Conservation (phyloP, 2,888 invertebrate genomes). For the Spilosoma lubricipeda region DNA sequence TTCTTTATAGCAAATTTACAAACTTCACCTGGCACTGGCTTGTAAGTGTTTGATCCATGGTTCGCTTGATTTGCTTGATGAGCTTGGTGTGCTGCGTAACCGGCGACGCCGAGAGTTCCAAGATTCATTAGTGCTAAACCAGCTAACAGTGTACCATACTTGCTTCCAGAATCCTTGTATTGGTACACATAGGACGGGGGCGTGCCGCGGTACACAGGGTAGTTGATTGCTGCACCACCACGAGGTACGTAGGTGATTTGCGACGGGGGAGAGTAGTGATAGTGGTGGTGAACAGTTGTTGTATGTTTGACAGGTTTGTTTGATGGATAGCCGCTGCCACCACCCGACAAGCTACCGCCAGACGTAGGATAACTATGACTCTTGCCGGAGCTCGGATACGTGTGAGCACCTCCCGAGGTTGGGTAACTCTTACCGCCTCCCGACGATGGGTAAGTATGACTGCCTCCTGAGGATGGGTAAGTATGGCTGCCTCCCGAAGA, state of each 20-base stretch:
- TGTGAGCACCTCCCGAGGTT: slow-evolving; percentile 41
- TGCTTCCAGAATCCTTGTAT: slow-evolving; percentile 78
- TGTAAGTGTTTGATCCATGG: slow-evolving; percentile 57
- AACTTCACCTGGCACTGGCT: slow-evolving; percentile 70
- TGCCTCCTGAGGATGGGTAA: slow-evolving; percentile 27
- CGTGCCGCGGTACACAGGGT: slow-evolving; percentile 74
- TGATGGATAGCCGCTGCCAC: slow-evolving; percentile 49
- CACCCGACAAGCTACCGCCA: slow-evolving; percentile 33
- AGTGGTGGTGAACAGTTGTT: slow-evolving; percentile 70
- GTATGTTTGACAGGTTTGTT: slow-evolving; percentile 47
- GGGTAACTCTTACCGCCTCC: slow-evolving; percentile 41
- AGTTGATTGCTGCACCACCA: slow-evolving; percentile 65
- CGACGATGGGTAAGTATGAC: slow-evolving; percentile 42
- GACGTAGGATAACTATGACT: slow-evolving; percentile 54
- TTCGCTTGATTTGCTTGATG: slow-evolving; percentile 36
- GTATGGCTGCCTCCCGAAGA: slow-evolving; percentile 33
- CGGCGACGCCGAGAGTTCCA: slow-evolving; percentile 70
- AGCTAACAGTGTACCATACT: slow-evolving; percentile 76
- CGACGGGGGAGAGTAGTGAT: slow-evolving; percentile 75
- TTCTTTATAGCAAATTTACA: slow-evolving; percentile 78
- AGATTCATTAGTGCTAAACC: slow-evolving; percentile 78
- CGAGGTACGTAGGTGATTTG: slow-evolving; percentile 69
- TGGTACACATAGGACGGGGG: slow-evolving; percentile 79
- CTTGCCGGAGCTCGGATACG: slow-evolving; percentile 36
- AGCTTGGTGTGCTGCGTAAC: slow-evolving; percentile 56